Conservation (phyloP, 2,888 invertebrate species). For the Idaea dimidiata region DNA sequence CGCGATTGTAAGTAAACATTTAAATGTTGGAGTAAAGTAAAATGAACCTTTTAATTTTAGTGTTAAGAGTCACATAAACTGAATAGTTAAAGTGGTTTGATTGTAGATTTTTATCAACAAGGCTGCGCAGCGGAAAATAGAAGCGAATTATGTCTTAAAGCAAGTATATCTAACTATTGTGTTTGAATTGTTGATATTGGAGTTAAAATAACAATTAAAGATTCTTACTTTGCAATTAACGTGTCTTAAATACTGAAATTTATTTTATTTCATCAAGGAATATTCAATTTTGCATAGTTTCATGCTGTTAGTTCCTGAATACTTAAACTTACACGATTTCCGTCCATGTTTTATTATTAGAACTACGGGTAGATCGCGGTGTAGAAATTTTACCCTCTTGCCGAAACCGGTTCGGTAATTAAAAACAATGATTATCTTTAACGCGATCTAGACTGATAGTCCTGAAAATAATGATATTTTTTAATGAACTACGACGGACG, state of each 20-base stretch:
- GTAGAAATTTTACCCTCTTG: too few species aligned
- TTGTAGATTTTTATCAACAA: slow-evolving; percentile 46
- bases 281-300: background rate
- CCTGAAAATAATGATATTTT: too few species aligned
- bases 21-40: slow-evolving; percentile 20
- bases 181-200: background rate
- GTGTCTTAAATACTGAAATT: background rate
- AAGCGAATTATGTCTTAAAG: slow-evolving; percentile 33
- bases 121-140: slow-evolving; percentile 48
- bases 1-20: slow-evolving; percentile 26
- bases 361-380: too few species aligned
- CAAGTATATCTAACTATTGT: background rate
- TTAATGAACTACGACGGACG: too few species aligned
- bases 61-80: slow-evolving; percentile 21
- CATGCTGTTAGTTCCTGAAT: too few species aligned
- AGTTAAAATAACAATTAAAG: background rate
- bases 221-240: background rate
- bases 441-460: too few species aligned
- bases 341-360: too few species aligned
- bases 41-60: slow-evolving; percentile 21
- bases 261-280: background rate
- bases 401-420: too few species aligned
- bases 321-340: too few species aligned
- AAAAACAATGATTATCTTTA: too few species aligned
- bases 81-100: slow-evolving; percentile 17